Conservation (phyloP, 2,113 vertebrate genomes). For the Sula dactylatra region DNA sequence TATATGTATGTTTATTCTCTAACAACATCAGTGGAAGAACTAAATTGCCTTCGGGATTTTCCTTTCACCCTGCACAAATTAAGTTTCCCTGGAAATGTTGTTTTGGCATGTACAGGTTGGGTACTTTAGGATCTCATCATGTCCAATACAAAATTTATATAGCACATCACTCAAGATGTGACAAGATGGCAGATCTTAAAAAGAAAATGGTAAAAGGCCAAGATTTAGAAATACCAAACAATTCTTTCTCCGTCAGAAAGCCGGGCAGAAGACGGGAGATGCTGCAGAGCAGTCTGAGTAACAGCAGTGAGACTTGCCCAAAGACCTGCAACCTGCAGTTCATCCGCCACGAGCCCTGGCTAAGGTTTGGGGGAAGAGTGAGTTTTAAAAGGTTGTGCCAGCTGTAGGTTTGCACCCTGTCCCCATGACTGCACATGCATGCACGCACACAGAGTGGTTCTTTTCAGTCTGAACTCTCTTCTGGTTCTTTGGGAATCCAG, state of each 20-base stretch:
- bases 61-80: background rate
- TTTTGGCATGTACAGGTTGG: background rate
- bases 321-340: background rate
- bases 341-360: background rate
- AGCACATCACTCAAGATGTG: background rate
- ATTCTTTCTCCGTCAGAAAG: background rate
- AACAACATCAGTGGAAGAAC: background rate
- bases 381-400: background rate
- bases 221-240: background rate
- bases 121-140: background rate
- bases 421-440: no score
- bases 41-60: background rate
- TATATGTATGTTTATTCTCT: background rate
- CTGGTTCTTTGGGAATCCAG: background rate
- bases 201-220: background rate
- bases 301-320: background rate
- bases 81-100: background rate
- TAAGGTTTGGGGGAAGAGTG: background rate
- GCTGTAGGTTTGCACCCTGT: background rate
- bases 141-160: background rate
- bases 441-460: background rate
- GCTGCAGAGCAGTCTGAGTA: background rate
- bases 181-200: background rate
- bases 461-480: background rate
- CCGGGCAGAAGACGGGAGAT: background rate